Evolutionary conservation across 2,113 vertebrate species (phyloP).

Genomic region (Alethe diademata): DNA sequence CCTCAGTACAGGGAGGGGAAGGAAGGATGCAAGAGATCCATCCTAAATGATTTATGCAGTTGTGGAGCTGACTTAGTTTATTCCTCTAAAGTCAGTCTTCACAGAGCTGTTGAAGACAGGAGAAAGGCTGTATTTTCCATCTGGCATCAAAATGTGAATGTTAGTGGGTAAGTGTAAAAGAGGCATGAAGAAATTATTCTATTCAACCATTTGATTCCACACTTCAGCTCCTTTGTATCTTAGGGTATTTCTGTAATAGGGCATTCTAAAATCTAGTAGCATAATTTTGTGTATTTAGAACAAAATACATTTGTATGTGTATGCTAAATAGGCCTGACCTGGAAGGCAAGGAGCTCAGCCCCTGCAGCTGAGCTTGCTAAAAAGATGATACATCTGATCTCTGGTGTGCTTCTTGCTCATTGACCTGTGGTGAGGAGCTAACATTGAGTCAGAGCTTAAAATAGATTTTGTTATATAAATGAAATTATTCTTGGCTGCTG

Average conservation of each 20-base stretch:
- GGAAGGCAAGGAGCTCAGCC: not conserved
- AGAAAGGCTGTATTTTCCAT: not conserved
- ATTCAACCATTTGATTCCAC: not conserved
- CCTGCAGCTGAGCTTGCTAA: not conserved
- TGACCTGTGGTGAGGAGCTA: not conserved
- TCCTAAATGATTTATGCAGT: not conserved
- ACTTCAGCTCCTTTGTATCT: not conserved
- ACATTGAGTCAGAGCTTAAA: slow-evolving; percentile 23
- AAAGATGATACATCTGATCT: not conserved
- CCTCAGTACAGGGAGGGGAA: not conserved
- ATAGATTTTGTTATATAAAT: slow-evolving; percentile 28
- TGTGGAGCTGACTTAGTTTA: not conserved
- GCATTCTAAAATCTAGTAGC: not conserved
- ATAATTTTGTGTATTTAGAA: not conserved
- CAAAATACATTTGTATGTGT: not conserved
- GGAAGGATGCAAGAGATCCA: not conserved
- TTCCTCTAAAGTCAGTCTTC: not conserved
- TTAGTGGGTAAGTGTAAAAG: not conserved
- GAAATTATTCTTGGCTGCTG: slow-evolving; percentile 23
- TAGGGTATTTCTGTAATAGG: not conserved
- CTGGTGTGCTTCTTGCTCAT: not conserved
- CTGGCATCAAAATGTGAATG: not conserved
- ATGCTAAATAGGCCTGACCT: not conserved
- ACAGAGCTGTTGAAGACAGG: not conserved
- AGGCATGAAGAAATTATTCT: not conserved